Evolutionary conservation across 2,113 vertebrate species (phyloP), one percentile per base, ranked within the genome.

Genomic region (Pituophis catenifer): DNA sequence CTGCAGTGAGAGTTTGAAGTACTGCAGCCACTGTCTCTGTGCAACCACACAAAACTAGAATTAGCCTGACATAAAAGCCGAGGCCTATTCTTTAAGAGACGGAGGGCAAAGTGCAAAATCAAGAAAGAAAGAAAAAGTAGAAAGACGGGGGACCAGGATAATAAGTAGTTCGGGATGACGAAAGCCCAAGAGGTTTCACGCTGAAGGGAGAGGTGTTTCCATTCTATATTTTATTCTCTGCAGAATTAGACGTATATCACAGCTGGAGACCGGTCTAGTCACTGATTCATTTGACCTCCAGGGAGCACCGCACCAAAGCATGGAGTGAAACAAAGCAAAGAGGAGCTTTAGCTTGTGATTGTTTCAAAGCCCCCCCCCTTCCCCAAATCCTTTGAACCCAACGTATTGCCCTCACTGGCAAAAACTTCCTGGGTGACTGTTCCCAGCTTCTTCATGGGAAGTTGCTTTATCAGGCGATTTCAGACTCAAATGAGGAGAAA

Each of bases 251-350:
- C 86, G 21, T 0, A 0, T 88, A 55, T 91, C 87, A 50, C 92
- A 95, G 89, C 91, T 94, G 91, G 91, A 94, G 88, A 81, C 50
- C 94, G 86, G 88, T 44, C 94, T 93, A 95, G 93, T 93, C 95
- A 94, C 86, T 88, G 33, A 59, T 52, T 94, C 88, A 58, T 54
- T 0, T 1, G 54, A 93, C 86, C 81, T 70, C 95, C 65, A 94
- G 89, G 93, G 93, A 95, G 88, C 88, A 94, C 93, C 59, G 94
- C 5, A 93, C 81, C 38, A 0, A 89, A 92, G 86, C 85, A 89
- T 3, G 0, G 81, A 75, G 44, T 13, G 44, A 91, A 88, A 93
- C 48, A 38, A 95, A 92, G 91, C 13, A 1, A 44, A 81, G 9
- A 91, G 26, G 65, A 93, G 62, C 38, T 92, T 91, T 59, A 50